Base-by-base conservation (phyloP, 2,888 invertebrate species). In the Lepidocyrtinus sp. region DNA sequence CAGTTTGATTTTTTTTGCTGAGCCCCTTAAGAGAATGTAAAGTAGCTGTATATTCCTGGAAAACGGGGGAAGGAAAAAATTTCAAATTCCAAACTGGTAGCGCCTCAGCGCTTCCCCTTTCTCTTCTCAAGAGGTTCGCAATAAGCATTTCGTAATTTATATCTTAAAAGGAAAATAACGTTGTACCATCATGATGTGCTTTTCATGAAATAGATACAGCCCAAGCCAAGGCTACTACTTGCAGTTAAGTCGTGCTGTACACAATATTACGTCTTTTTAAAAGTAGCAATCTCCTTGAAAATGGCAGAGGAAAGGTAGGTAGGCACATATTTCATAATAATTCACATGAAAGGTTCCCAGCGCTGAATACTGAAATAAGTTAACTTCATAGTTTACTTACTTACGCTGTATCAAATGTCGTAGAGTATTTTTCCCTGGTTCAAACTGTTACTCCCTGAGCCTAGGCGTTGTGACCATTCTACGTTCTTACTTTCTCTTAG, bases 61-160 rank as follows among this genome's bases (percentile, higher is more conserved):
- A 5, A 45, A 50, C 15, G 15, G n/a, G 59, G 50, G 62, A 61
- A 68, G 27, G 75, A 71, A 62, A 19, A 79, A 78, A 79, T 69
- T 79, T 79, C 79, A 79, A 79, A 79, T 79, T 79, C 79, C 55
- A 70, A 64, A 69, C 79, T 70, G 79, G 79, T 74, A 46, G 73
- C 72, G 5, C 62, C 26, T 71, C 55, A 55, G 67, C 55, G 69
- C 68, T 73, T 25, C 55, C 24, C 17, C 27, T 72, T 65, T 67
- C 36, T 17, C 17, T 69, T 25, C 19, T 19, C 50, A 50, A 50
- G n/a, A 75, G 17, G 50, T 55, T 22, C 45, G 62, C 17, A 68
- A 61, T 62, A 68, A 75, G 75, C 61, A 75, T 61, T 75, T 62
- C 68, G 78, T 73, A 78, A 78, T 78, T 78, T 78, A 78, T 78